These are phyloP conservation scores for Drosophila lacicola DNA, from an alignment of 2,888 invertebrate species.

Conservation along the genomic window DNA sequence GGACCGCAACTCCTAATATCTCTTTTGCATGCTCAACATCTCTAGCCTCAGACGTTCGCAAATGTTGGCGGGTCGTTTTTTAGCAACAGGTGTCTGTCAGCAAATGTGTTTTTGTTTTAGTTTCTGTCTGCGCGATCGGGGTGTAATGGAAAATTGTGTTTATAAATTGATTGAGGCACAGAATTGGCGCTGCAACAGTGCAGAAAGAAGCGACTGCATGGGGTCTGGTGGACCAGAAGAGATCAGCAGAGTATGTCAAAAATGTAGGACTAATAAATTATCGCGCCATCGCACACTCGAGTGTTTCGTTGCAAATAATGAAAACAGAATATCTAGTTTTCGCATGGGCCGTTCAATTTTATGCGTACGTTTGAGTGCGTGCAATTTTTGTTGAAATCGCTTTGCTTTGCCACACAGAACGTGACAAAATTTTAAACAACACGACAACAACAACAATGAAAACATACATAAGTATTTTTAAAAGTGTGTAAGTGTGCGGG, in stretches of 20 bases:
- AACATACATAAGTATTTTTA: constrained; percentile 7
- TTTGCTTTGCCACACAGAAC: constrained; percentile 48
- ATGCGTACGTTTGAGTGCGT: constrained; percentile 52
- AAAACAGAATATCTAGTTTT: constrained; percentile 71
- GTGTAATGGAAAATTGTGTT: constrained; percentile 33
- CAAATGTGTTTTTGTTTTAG: constrained; percentile 20
- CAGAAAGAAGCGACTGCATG: constrained; percentile 3
- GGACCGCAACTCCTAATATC: constrained; percentile 2
- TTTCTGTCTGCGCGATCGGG: constrained; percentile 29
- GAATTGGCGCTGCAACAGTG: neutral
- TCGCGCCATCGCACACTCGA: constrained; percentile 50
- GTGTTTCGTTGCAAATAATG: constrained; percentile 51
- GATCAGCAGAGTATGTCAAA: constrained; percentile 55
- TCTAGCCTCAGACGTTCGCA: constrained; percentile 24
- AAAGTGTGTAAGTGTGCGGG: constrained; percentile 2
- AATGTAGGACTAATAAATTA: constrained; percentile 67
- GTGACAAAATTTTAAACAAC: constrained; percentile 69
- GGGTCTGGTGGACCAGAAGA: neutral
- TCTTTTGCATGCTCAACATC: constrained; percentile 62
- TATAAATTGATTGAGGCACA: constrained; percentile 38
- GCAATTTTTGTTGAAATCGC: constrained; percentile 50
- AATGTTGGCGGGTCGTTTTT: constrained; percentile 45
- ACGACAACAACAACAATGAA: constrained; percentile 23
- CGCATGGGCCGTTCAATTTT: constrained; percentile 31
- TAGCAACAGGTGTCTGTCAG: constrained; percentile 66